Percentiles rank a stretch among this genome's conserved stretches.
Conservation (phyloP, 2,113 vertebrate genomes). For the Sander lucioperca region DNA sequence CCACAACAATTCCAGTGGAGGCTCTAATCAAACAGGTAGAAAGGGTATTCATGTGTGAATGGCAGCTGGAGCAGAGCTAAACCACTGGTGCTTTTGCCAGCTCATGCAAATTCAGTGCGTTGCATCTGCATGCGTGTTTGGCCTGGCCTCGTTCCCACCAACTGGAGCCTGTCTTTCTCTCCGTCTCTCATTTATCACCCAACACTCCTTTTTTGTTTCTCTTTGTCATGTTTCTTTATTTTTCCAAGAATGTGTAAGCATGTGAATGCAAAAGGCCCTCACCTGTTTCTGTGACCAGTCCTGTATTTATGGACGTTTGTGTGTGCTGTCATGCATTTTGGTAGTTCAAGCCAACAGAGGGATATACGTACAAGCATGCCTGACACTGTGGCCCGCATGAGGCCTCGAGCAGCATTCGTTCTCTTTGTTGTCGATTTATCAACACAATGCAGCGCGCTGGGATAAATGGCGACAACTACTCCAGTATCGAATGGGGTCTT, state of each 20-base stretch:
- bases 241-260: background rate
- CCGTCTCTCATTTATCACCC: conserved; percentile 33
- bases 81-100: conserved; percentile 56
- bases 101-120: conserved; percentile 66
- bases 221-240: background rate
- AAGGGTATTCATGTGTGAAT: conserved; percentile 44
- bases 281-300: background rate
- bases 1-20: conserved; percentile 9
- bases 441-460: conserved; percentile 53
- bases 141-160: conserved; percentile 34
- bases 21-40: conserved; percentile 64
- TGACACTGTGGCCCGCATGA: conserved; percentile 21
- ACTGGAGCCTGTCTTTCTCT: conserved; percentile 21
- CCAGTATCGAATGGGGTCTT: conserved; percentile 40
- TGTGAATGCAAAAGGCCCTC: conserved; percentile 6
- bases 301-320: background rate
- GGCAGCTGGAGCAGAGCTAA: conserved; percentile 57
- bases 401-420: conserved; percentile 16
- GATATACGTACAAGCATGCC: background rate
- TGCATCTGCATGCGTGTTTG: conserved; percentile 43
- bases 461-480: conserved; percentile 58
- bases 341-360: background rate
- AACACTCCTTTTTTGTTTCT: conserved; percentile 5
- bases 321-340: background rate
- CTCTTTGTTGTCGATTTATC: conserved; percentile 60